Conservation (phyloP, 2,797 vertebrate species). For the Sebastes trivittatus region DNA sequence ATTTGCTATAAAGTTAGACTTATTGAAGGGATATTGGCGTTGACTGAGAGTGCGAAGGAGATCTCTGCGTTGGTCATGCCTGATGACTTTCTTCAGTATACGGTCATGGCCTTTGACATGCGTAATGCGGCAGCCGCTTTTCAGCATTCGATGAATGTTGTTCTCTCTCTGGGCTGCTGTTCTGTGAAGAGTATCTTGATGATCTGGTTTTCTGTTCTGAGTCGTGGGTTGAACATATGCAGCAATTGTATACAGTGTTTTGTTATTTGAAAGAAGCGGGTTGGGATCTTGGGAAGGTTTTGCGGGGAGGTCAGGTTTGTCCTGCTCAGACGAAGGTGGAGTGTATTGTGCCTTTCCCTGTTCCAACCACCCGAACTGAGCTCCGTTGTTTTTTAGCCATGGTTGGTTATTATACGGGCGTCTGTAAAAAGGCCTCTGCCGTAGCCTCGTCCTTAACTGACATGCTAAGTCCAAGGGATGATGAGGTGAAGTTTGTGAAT, state of each 20-base stretch:
- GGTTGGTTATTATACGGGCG: neutral
- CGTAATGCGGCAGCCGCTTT: neutral
- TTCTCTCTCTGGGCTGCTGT: neutral
- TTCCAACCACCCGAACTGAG: neutral
- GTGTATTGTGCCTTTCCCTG: neutral
- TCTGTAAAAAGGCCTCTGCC: neutral
- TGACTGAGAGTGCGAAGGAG: neutral
- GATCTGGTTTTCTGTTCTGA: neutral
- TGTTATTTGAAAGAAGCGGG: neutral
- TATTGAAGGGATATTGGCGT: neutral
- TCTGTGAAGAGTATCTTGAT: neutral
- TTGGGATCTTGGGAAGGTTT: neutral
- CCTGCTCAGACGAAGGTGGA: neutral
- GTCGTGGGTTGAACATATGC: neutral
- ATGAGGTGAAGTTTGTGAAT: neutral
- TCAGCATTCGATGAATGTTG: neutral
- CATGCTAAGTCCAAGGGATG: neutral
- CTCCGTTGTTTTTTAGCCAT: accelerated
- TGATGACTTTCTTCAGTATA: neutral
- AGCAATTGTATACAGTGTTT: neutral
- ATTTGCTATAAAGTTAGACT: neutral
- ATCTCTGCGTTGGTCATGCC: neutral
- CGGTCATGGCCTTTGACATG: neutral
- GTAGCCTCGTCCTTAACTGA: neutral
- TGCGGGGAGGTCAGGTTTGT: neutral